These are phyloP conservation scores for Rhagoletis zephyria DNA, from an alignment of 1,140 invertebrate genomes.

Conservation along the genomic window DNA sequence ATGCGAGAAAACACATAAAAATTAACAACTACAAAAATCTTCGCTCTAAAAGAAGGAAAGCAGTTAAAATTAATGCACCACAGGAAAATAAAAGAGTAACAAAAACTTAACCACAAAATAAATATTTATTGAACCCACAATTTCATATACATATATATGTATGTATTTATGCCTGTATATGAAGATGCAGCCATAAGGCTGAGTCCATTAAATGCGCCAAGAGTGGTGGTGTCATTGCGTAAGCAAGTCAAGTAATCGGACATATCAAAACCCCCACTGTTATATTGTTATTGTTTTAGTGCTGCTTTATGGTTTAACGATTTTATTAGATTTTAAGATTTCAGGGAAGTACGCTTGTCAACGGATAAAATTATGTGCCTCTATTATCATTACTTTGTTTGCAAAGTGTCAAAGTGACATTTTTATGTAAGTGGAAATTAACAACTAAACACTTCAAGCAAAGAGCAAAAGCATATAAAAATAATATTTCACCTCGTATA, in stretches of 20 bases:
- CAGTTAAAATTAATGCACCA: conserved; percentile 47
- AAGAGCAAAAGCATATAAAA: not conserved
- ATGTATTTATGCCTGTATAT: not conserved
- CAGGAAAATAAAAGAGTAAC: conserved; percentile 22
- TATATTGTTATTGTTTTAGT: conserved; percentile 23
- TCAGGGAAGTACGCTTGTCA: not conserved
- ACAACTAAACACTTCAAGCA: not conserved
- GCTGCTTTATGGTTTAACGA: conserved; percentile 31
- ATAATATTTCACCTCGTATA: not conserved
- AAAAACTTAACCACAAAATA: not conserved
- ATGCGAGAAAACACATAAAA: conserved; percentile 39
- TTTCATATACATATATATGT: not conserved
- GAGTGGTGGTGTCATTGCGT: not conserved
- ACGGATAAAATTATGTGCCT: not conserved
- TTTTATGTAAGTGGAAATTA: conserved; percentile 51
- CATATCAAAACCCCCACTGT: conserved; percentile 21
- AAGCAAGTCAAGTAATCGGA: not conserved
- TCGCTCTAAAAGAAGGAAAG: not conserved
- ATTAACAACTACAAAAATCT: not conserved
- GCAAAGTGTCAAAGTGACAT: conserved; percentile 46
- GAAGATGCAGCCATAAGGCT: not conserved
- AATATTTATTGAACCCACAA: not conserved
- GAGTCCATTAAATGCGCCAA: not conserved
- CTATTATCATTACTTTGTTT: not conserved
- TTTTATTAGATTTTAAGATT: not conserved